Percentiles rank a stretch among this genome's conserved stretches.
These are phyloP conservation scores for Dicrurus megarhynchus DNA, from an alignment of 2,113 vertebrate genomes.

Conservation along the genomic window DNA sequence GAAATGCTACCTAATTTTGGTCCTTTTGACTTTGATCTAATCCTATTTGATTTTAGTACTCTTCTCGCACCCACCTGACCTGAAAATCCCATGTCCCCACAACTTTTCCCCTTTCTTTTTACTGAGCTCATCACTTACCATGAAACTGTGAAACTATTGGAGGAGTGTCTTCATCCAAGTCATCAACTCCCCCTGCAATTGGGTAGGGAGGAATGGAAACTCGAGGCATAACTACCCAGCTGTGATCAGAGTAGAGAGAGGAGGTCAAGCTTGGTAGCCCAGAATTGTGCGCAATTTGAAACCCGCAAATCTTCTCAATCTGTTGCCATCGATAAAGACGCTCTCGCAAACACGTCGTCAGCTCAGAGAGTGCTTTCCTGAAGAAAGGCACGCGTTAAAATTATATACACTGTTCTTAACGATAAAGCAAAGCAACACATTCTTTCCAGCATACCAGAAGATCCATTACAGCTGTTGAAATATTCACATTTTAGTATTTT, in stretches of 20 bases:
- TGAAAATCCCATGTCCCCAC: background rate
- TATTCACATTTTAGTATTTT: background rate
- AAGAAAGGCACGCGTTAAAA: background rate
- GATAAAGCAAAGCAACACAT: background rate
- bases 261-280: constrained; percentile 93
- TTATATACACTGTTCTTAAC: background rate
- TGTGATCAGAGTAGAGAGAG: constrained; percentile 95
- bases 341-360: constrained; percentile 94
- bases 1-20: background rate
- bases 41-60: background rate
- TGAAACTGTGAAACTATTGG: constrained; percentile 94
- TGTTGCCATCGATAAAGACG: constrained; percentile 98
- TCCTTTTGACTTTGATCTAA: background rate
- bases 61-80: background rate
- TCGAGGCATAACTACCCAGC: constrained; percentile 98
- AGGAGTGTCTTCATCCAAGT: constrained; percentile 96
- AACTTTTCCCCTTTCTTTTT: background rate
- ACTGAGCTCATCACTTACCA: constrained; percentile 71
- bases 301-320: constrained; percentile 98
- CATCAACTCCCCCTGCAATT: constrained; percentile 94
- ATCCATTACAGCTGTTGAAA: background rate
- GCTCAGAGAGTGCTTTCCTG: constrained; percentile 93
- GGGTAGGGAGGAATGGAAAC: constrained; percentile 95
- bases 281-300: constrained; percentile 94
- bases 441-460: background rate